Percentiles rank a stretch among this genome's conserved stretches.
Conservation (phyloP, 2,113 vertebrate genomes). For the Platichthys flesus region DNA sequence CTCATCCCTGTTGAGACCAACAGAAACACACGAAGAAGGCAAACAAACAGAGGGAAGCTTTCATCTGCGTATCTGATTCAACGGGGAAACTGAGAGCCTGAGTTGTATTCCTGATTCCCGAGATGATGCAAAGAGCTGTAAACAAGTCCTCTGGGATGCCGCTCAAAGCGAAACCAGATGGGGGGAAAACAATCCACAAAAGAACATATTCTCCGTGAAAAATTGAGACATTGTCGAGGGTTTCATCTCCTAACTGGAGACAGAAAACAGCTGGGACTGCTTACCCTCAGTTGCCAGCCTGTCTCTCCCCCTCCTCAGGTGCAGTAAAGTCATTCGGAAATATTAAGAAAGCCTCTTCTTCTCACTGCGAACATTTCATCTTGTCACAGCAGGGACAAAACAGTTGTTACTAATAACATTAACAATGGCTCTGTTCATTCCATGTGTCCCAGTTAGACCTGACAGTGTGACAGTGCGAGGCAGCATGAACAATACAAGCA, state of each 20-base stretch:
- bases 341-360: neutral
- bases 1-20: conserved; percentile 23
- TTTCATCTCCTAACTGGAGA: conserved; percentile 52
- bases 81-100: conserved; percentile 35
- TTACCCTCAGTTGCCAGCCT: conserved; percentile 25
- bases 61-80: conserved; percentile 45
- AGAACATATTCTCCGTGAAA: conserved; percentile 63
- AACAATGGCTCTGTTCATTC: neutral
- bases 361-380: neutral
- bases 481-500: neutral
- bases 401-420: conserved; percentile 21
- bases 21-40: conserved; percentile 50
- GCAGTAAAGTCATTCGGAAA: conserved; percentile 33
- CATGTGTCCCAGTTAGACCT: neutral
- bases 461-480: neutral
- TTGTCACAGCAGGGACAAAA: neutral
- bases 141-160: conserved; percentile 66
- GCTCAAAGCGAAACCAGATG: conserved; percentile 61
- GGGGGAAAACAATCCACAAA: conserved; percentile 68
- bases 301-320: conserved; percentile 45
- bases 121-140: conserved; percentile 67
- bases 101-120: conserved; percentile 54
- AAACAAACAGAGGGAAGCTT: conserved; percentile 42
- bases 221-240: conserved; percentile 56
- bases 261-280: conserved; percentile 69